Conservation (phyloP, 2,888 invertebrate genomes). For the Germaria angustata region DNA sequence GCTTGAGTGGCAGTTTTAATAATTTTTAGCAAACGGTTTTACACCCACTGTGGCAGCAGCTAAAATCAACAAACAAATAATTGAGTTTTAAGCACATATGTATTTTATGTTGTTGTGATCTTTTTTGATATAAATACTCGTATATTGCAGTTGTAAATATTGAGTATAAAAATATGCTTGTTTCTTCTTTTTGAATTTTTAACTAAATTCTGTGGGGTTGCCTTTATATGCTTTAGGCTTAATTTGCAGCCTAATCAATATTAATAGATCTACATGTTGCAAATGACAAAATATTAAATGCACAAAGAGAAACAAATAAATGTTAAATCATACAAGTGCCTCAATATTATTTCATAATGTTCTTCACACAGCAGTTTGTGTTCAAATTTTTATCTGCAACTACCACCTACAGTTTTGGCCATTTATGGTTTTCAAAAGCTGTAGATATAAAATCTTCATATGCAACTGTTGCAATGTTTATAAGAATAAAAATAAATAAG, state of each 20-base stretch:
- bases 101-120: not conserved
- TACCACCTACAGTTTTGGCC: no score
- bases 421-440: no score
- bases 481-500: no score
- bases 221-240: constrained; percentile 56
- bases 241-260: constrained; percentile 66
- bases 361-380: no score
- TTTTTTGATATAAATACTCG: not conserved
- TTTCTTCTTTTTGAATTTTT: no score
- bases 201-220: constrained; percentile 48
- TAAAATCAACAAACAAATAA: constrained; percentile 38
- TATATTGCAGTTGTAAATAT: constrained; percentile 15
- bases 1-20: not conserved
- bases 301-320: not conserved
- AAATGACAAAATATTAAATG: constrained; percentile 64
- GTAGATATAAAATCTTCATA: no score
- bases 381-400: no score
- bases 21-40: constrained; percentile 56
- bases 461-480: no score
- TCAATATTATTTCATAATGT: no score
- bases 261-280: constrained; percentile 67
- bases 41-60: constrained; percentile 63
- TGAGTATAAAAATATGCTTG: no score
- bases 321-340: not conserved
- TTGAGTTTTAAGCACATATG: not conserved